These are phyloP conservation scores for Cerastoderma edule DNA, from an alignment of 2,888 invertebrate species.

Conservation along the genomic window DNA sequence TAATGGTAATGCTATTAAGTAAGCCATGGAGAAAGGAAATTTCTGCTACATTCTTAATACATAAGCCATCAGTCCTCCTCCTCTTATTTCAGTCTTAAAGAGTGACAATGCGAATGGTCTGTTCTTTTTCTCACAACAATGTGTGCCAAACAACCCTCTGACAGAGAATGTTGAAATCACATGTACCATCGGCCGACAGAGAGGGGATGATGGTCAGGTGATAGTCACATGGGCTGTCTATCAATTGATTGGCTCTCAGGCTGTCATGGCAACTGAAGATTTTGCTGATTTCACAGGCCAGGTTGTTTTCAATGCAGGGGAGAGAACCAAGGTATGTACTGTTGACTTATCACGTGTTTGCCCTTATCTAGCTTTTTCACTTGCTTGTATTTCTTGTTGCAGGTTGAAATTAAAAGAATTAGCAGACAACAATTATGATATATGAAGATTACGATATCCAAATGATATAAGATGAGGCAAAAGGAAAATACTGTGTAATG, in stretches of 20 bases:
- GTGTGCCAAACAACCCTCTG: constrained; percentile 65
- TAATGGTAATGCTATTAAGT: too few species aligned
- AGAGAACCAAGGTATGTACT: constrained; percentile 70
- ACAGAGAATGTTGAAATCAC: constrained; percentile 65
- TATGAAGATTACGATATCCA: too few species aligned
- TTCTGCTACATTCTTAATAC: too few species aligned
- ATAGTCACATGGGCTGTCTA: constrained; percentile 76
- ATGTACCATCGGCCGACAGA: constrained; percentile 74
- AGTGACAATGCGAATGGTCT: constrained; percentile 83
- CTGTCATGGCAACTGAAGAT: constrained; percentile 63
- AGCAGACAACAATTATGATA: too few species aligned
- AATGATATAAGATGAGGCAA: too few species aligned
- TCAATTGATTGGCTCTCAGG: constrained; percentile 53
- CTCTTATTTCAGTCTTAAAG: constrained; percentile 78
- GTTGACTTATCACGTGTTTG: too few species aligned
- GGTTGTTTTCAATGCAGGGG: constrained; percentile 77
- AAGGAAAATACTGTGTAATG: too few species aligned
- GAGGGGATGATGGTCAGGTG: constrained; percentile 79
- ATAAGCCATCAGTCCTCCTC: too few species aligned
- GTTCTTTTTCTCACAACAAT: constrained; percentile 77
- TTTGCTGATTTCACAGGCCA: constrained; percentile 76
- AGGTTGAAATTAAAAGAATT: too few species aligned
- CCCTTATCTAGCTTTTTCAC: too few species aligned
- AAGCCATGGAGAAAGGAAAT: too few species aligned
- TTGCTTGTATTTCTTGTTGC: too few species aligned